A percentile compares a stretch with the other conserved stretches of the same genome.
Conservation (phyloP, 2,888 invertebrate species). For the Hemaris fuciformis region DNA sequence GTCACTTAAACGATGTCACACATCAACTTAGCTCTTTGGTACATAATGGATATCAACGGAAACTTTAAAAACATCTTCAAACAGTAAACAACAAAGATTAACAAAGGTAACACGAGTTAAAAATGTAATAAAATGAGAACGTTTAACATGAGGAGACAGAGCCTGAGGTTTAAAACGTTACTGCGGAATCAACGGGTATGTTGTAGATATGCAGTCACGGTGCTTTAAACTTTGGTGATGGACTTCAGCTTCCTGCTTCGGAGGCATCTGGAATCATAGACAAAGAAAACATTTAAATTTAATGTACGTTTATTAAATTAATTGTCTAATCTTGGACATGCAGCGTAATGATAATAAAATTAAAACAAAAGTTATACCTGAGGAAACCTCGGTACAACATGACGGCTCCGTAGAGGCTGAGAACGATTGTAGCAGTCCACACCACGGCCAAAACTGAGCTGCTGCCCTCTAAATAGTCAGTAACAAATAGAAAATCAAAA, state of each 20-base stretch:
- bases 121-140: constrained; percentile 28
- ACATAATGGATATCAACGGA: constrained; percentile 6
- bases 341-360: background rate
- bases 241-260: constrained; percentile 67
- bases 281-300: background rate
- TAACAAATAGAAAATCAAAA: no score
- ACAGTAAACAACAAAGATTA: background rate
- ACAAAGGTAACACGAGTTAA: constrained; percentile 19
- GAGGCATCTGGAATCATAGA: constrained; percentile 52
- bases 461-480: constrained; percentile 60
- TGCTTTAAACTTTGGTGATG: constrained; percentile 68
- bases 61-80: background rate
- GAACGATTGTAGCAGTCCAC: constrained; percentile 69
- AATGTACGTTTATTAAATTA: no score
- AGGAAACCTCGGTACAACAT: constrained; percentile 61
- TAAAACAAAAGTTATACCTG: constrained; percentile 34
- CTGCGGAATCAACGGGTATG: constrained; percentile 11
- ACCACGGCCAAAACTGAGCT: constrained; percentile 59
- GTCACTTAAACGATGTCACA: constrained; percentile 12
- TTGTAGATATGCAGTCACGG: background rate
- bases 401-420: constrained; percentile 61
- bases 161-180: constrained; percentile 22
- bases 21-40: constrained; percentile 15
- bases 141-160: constrained; percentile 16
- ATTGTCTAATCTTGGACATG: no score